Conservation (phyloP, 2,888 invertebrate genomes). For the Nemotelus nigrinus region DNA sequence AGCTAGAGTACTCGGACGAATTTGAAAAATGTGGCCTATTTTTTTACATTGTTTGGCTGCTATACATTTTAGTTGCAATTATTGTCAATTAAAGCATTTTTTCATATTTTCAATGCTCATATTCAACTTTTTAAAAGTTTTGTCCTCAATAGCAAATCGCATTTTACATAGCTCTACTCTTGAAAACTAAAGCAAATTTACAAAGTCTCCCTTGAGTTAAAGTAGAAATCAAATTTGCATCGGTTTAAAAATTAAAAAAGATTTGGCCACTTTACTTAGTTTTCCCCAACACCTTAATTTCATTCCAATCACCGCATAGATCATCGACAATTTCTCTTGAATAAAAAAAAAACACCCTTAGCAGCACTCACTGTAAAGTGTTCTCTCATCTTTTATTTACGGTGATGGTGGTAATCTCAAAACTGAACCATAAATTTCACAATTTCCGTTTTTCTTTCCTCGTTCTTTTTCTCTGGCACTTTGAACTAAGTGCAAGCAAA, state of each 20-base stretch:
- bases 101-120: too few relatives aligned
- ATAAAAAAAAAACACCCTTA: slow-evolving; percentile 7
- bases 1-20: too few relatives aligned
- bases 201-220: too few relatives aligned
- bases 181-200: too few relatives aligned
- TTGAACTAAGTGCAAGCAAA: neutral
- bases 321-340: slow-evolving; percentile 11
- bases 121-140: too few relatives aligned
- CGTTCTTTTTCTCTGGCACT: neutral
- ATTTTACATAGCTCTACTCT: too few relatives aligned
- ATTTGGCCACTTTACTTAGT: neutral
- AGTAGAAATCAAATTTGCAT: too few relatives aligned
- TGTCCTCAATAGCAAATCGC: too few relatives aligned
- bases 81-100: too few relatives aligned
- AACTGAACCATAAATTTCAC: slow-evolving; percentile 39
- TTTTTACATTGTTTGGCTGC: too few relatives aligned
- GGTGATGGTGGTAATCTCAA: slow-evolving; percentile 8
- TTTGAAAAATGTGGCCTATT: too few relatives aligned
- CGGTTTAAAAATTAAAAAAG: neutral
- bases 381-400: slow-evolving; percentile 36
- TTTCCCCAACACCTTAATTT: neutral
- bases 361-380: neutral
- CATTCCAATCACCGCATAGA: slow-evolving; percentile 22
- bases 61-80: too few relatives aligned
- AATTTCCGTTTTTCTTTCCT: slow-evolving; percentile 35